phyloP scores from a whole-genome alignment of 2,888 invertebrate genomes.

The Lasius platythorax region DNA sequence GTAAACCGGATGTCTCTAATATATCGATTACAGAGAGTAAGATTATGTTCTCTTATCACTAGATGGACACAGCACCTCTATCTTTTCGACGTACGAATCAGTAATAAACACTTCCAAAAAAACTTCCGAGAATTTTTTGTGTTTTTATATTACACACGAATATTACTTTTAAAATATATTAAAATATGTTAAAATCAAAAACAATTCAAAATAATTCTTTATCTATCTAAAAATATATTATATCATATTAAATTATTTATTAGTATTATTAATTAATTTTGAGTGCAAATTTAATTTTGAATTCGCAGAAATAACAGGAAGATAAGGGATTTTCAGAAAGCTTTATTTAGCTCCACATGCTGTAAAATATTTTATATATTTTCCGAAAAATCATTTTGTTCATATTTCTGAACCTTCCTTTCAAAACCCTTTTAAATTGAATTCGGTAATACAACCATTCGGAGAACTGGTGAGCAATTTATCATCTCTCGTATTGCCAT shows the following conservation, averaged over 20 bases:
- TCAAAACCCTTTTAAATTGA: constrained; percentile 26
- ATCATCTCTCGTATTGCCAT: constrained; percentile 6
- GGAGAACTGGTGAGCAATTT: constrained; percentile 14
- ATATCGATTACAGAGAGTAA: constrained; percentile 21
- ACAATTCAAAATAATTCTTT: not conserved
- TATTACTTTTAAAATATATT: not conserved
- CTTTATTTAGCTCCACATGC: not conserved
- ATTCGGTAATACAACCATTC: constrained; percentile 28
- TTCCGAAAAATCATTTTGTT: constrained; percentile 5
- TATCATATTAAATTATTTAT: not conserved
- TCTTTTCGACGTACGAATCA: not conserved
- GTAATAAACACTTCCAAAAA: not conserved
- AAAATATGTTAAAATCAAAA: not conserved
- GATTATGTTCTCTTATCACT: not conserved
- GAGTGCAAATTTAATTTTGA: not conserved
- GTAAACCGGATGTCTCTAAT: not conserved
- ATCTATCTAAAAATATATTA: not conserved
- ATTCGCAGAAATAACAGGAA: too few species aligned
- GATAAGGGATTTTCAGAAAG: not conserved
- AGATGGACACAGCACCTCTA: not conserved
- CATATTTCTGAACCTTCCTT: not conserved
- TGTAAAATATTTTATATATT: not conserved
- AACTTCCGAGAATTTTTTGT: not conserved
- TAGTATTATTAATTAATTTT: constrained; percentile 11
- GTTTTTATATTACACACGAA: not conserved